A percentile compares a stretch with the other conserved stretches of the same genome.
phyloP scores from a whole-genome alignment of 2,888 invertebrate genomes.

The Parasteatoda lunata region DNA sequence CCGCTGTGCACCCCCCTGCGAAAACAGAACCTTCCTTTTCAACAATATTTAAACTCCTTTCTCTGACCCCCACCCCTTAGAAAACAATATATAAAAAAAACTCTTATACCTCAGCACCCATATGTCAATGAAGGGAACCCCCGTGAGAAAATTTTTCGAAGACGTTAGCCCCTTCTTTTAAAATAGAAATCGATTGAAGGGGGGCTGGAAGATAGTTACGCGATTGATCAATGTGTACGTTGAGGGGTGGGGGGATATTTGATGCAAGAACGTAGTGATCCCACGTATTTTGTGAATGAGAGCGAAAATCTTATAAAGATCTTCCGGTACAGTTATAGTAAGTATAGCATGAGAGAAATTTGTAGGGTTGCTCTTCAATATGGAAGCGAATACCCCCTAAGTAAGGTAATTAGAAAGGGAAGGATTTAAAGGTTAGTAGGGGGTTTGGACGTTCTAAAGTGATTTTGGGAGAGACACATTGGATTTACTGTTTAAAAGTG shows the following conservation, averaged over 20 bases:
- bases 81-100: slow-evolving; percentile 18
- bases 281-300: slow-evolving; percentile 67
- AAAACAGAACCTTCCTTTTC: slow-evolving; percentile 40
- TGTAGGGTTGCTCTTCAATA: slow-evolving; percentile 29
- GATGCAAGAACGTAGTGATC: slow-evolving; percentile 53
- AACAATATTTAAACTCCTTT: slow-evolving; percentile 64
- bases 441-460: too few species aligned
- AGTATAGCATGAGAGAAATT: slow-evolving; percentile 34
- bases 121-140: slow-evolving; percentile 44
- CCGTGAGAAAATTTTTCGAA: slow-evolving; percentile 62
- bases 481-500: too few species aligned
- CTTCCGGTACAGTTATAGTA: slow-evolving; percentile 63
- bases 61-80: slow-evolving; percentile 7
- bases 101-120: slow-evolving; percentile 45
- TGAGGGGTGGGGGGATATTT: slow-evolving; percentile 18
- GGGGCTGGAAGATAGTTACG: slow-evolving; percentile 18
- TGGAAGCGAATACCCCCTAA: slow-evolving; percentile 27
- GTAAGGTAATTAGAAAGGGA: slow-evolving; percentile 55
- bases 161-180: slow-evolving; percentile 28
- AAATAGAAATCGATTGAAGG: slow-evolving; percentile 36
- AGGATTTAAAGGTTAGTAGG: slow-evolving; percentile 34
- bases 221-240: slow-evolving; percentile 56
- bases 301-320: slow-evolving; percentile 67
- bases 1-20: slow-evolving; percentile 9
- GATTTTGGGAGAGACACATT: too few species aligned